Percentiles rank a stretch among this genome's conserved stretches.
Evolutionary conservation across 2,888 invertebrate species (phyloP).

Genomic region (Caenorhabditis zanzibari): DNA sequence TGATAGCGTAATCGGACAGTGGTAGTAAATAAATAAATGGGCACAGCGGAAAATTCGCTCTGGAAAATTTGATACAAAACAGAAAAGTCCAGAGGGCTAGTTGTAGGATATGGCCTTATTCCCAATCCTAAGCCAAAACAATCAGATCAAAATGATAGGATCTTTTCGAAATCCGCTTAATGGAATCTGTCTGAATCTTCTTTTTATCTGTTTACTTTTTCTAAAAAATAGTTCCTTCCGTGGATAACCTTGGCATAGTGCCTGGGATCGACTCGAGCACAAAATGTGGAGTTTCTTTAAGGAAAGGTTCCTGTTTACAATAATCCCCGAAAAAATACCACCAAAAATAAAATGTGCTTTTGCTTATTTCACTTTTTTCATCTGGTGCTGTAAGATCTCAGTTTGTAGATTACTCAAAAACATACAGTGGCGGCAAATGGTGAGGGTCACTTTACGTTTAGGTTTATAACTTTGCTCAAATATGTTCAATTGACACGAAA

Average conservation of each 20-base stretch:
- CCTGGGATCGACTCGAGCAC: neutral
- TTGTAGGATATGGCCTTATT: slow-evolving; percentile 14
- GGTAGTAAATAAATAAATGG: slow-evolving; percentile 15
- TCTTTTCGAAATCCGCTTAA: neutral
- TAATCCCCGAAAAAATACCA: neutral
- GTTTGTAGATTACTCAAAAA: slow-evolving; percentile 25
- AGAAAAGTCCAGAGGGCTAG: slow-evolving; percentile 15
- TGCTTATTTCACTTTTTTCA: too few species aligned
- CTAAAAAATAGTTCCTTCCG: neutral
- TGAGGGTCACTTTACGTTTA: too few species aligned
- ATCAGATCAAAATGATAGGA: slow-evolving; percentile 7
- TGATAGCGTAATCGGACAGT: neutral
- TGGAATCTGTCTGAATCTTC: slow-evolving; percentile 16
- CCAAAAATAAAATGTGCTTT: slow-evolving; percentile 17
- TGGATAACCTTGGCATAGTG: neutral
- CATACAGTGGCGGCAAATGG: too few species aligned
- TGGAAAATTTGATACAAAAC: neutral
- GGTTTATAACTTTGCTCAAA: too few species aligned
- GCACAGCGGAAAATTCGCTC: neutral
- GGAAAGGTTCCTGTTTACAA: slow-evolving; percentile 1
- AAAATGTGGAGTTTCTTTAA: neutral
- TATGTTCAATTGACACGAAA: too few species aligned
- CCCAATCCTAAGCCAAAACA: slow-evolving; percentile 9
- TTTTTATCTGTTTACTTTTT: neutral
- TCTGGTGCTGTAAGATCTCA: slow-evolving; percentile 7